Evolutionary conservation across 2,797 vertebrate species (phyloP), one percentile per base, ranked within the genome.

Genomic region (Sandelia bainsii): DNA sequence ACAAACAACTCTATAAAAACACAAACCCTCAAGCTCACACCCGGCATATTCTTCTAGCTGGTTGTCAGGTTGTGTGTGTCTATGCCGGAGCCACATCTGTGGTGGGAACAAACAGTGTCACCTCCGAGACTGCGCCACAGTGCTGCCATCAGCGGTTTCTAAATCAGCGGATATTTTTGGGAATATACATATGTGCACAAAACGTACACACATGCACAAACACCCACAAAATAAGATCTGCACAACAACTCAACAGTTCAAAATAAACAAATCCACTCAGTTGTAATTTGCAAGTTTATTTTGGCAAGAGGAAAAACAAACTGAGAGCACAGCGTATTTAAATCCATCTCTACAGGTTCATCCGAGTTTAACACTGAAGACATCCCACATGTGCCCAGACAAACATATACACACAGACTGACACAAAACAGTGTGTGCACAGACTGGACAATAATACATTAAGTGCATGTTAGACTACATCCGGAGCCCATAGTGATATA

Each of bases 1-100:
- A 6, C 49, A 48, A 67, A 72, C 52, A 57, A 9, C 40, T 46
- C 42, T 50, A 83, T 48, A 82, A 77, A 83, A 75, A 65, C 40
- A 52, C 34, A 71, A 58, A 65, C 46, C 75, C 58, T 5, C 4
- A 8, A 72, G 62, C n/a, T 58, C 48, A 57, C 49, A 59, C 46
- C 52, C 40, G 29, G 34, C 27, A 56, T 23, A 6, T 53, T 80
- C 27, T 71, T 72, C 49, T 65, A 75, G n/a, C 14, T 50, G 6
- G 11, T 23, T 34, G 23, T 13, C 22, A 53, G 12, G 25, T 17
- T n/a, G 42, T 7, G 10, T 44, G 46, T 19, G 9, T 25, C 56
- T 14, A 12, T 17, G 16, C 12, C 23, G 0, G 17, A 65, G 61
- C 14, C 58, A 62, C 44, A 82, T 81, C 62, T 81, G 79, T 45